Conservation (phyloP, 2,888 invertebrate species). For the Dolichomitus sp. region DNA sequence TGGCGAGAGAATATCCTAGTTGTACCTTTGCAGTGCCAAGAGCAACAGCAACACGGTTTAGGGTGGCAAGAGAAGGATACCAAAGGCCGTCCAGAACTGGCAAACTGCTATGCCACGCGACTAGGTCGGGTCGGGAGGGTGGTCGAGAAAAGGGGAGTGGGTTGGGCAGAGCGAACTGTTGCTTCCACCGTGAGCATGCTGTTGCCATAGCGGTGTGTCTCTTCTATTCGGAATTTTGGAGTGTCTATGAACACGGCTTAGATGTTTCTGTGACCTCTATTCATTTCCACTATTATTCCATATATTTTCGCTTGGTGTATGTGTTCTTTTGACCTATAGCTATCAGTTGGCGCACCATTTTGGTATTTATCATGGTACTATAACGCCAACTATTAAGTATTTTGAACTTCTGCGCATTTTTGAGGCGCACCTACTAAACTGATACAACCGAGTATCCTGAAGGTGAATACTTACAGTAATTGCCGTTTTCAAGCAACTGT, state of each 20-base stretch:
- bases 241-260: slow-evolving; percentile 74
- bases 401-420: neutral
- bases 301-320: neutral
- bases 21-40: slow-evolving; percentile 32
- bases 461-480: neutral
- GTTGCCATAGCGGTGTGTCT: slow-evolving; percentile 28
- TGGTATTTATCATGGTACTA: neutral
- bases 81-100: slow-evolving; percentile 51
- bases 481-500: neutral
- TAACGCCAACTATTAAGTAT: neutral
- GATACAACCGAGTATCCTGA: neutral
- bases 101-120: slow-evolving; percentile 64
- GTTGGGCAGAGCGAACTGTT: slow-evolving; percentile 82
- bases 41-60: slow-evolving; percentile 46
- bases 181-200: slow-evolving; percentile 80
- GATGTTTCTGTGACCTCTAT: slow-evolving; percentile 68
- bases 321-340: neutral
- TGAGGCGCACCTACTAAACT: neutral
- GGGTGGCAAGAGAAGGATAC: slow-evolving; percentile 70
- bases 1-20: slow-evolving; percentile 5
- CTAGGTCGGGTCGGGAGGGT: slow-evolving; percentile 62
- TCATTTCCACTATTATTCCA: neutral
- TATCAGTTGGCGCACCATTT: neutral
- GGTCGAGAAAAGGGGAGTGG: slow-evolving; percentile 55
- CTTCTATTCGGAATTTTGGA: slow-evolving; percentile 63